Evolutionary conservation across 2,113 vertebrate genomes (phyloP).

Genomic region (Syrmaticus mikado): DNA sequence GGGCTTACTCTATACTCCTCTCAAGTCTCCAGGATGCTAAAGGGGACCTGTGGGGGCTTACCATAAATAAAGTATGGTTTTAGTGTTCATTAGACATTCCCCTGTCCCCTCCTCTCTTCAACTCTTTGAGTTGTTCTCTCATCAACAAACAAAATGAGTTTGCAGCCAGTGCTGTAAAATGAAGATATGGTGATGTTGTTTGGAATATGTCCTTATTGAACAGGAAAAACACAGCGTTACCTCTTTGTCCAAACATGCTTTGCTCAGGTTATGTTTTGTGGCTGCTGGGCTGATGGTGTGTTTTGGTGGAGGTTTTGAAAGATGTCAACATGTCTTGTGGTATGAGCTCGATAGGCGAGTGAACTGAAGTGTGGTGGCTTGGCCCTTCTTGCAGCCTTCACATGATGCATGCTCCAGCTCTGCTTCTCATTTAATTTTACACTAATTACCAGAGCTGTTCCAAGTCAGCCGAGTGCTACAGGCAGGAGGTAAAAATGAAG

Average conservation of each 20-base stretch:
- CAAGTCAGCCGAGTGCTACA: neutral
- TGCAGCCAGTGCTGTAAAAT: neutral
- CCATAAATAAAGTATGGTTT: slow-evolving; percentile 40
- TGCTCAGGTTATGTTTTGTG: neutral
- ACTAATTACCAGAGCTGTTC: neutral
- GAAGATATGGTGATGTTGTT: neutral
- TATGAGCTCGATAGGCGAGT: neutral
- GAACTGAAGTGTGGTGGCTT: neutral
- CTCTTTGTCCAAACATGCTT: neutral
- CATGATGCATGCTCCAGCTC: neutral
- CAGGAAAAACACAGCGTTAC: neutral
- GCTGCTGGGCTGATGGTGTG: too few relatives aligned
- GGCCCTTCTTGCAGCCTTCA: neutral
- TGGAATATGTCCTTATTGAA: neutral
- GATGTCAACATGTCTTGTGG: neutral
- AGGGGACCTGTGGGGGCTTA: slow-evolving; percentile 48
- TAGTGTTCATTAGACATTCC: slow-evolving; percentile 44
- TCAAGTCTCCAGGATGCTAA: neutral
- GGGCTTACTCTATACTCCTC: slow-evolving; percentile 39
- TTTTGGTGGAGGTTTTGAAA: neutral
- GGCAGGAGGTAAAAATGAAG: neutral
- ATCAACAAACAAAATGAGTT: neutral
- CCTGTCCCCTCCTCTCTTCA: slow-evolving; percentile 14
- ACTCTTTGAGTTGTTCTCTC: neutral
- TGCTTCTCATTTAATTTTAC: neutral